Evolutionary conservation across 2,113 vertebrate species (phyloP).

Genomic region (Lagopus muta): DNA sequence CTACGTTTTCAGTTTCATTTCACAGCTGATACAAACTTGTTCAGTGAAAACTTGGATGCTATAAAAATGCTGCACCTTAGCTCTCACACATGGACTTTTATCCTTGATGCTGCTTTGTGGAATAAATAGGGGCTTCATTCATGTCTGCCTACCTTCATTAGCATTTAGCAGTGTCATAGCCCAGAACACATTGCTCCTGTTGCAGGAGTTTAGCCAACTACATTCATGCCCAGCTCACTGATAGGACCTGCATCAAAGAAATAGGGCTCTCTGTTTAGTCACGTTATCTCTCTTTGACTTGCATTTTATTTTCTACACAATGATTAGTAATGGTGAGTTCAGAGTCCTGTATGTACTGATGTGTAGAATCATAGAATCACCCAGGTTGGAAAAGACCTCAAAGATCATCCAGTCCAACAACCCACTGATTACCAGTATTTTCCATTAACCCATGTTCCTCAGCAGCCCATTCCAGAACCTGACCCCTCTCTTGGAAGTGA

Average conservation of each 20-base stretch:
- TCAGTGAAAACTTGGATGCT: background rate
- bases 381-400: no score
- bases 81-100: fast-evolving
- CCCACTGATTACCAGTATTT: no score
- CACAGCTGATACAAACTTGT: background rate
- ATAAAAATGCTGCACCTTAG: background rate
- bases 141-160: background rate
- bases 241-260: background rate
- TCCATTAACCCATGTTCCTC: no score
- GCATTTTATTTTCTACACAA: background rate
- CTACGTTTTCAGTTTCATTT: background rate
- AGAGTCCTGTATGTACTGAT: background rate
- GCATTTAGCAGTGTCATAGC: background rate
- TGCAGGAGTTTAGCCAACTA: background rate
- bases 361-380: background rate
- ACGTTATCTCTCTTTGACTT: background rate
- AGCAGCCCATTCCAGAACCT: no score
- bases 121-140: fast-evolving
- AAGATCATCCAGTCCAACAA: no score
- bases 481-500: no score
- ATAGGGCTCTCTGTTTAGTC: no score
- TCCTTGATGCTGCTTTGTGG: background rate
- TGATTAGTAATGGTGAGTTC: background rate
- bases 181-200: background rate
- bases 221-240: fast-evolving